Base-by-base conservation (phyloP, 2,888 invertebrate species). In the Tillus elongatus region DNA sequence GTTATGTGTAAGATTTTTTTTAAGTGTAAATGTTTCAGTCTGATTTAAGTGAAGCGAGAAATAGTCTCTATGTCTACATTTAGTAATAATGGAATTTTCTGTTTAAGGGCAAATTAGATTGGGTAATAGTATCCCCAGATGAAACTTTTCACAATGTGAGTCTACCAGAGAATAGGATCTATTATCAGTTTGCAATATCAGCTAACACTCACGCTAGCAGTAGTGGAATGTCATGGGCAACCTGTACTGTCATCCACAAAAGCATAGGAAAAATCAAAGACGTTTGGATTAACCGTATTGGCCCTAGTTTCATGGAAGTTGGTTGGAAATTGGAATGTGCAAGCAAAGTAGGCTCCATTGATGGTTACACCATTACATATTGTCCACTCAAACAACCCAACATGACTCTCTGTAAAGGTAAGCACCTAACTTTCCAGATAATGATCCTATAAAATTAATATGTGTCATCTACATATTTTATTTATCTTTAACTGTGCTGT, bases 171-270 rank as follows among this genome's bases (percentile, higher is more conserved):
- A 71, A 75, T 35, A 67, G 66, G 40, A 73, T 74, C 16, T 8
- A 19, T 28, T 82, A 75, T 57, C 85, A 75, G 54, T 86, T 89
- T 69, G 89, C 88, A 2, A 83, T 90, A 42, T 78, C 89, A 3
- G 84, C 84, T 1, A 87, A 89, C 54, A 77, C 75, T 28, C 63
- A 67, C 0, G 61, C 61, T 2, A 72, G 71, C 41, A 87, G 85
- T 46, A 87, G 87, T 57, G 89, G 89, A 1, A 85, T 90, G 81
- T 73, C 79, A 8, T 89, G 89, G 89, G 81, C 86, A 6, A 74
- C 75, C 19, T 90, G 90, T 43, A 82, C 79, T 45, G 73, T 77
- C 45, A 71, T 68, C 14, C 64, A 66, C 33, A 40, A 36, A 9
- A 47, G 47, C 12, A 45, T 73, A 6, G 71, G 71, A 2, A 76